Conservation (phyloP, 1,140 invertebrate species). For the Rhizoglyphus robini region DNA sequence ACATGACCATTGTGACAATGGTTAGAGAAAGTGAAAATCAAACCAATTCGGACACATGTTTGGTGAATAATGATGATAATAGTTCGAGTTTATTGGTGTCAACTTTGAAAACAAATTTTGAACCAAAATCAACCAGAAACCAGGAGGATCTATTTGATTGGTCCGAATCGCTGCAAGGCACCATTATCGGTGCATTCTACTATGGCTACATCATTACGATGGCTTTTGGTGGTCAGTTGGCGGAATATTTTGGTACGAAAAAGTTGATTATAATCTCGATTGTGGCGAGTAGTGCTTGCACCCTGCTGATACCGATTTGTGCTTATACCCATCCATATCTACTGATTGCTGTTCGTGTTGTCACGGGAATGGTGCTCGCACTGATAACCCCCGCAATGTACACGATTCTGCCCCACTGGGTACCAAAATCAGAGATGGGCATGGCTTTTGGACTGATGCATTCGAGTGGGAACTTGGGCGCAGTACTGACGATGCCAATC, state of each 20-base stretch:
- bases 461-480: constrained; percentile 35
- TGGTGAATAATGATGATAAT: constrained; percentile 1
- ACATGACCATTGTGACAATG: constrained; percentile 89
- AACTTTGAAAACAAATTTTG: background rate
- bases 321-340: constrained; percentile 38
- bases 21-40: no score
- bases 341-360: constrained; percentile 32
- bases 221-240: constrained; percentile 59
- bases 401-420: constrained; percentile 32
- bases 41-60: constrained; percentile 50
- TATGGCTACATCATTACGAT: constrained; percentile 69
- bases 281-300: constrained; percentile 61
- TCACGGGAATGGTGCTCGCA: constrained; percentile 35
- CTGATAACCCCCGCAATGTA: constrained; percentile 32
- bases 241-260: no score
- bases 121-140: constrained; percentile 23
- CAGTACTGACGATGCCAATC: constrained; percentile 37
- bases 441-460: constrained; percentile 13
- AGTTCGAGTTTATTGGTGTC: no score
- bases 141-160: constrained; percentile 33
- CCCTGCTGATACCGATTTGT: constrained; percentile 60
- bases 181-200: constrained; percentile 55
- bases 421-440: constrained; percentile 27
- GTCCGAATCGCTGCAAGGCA: no score
- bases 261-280: constrained; percentile 60